Percentiles rank a stretch among this genome's conserved stretches.
These are phyloP conservation scores for Muraenolepis orangiensis DNA, from an alignment of 2,797 vertebrate genomes.

Conservation along the genomic window DNA sequence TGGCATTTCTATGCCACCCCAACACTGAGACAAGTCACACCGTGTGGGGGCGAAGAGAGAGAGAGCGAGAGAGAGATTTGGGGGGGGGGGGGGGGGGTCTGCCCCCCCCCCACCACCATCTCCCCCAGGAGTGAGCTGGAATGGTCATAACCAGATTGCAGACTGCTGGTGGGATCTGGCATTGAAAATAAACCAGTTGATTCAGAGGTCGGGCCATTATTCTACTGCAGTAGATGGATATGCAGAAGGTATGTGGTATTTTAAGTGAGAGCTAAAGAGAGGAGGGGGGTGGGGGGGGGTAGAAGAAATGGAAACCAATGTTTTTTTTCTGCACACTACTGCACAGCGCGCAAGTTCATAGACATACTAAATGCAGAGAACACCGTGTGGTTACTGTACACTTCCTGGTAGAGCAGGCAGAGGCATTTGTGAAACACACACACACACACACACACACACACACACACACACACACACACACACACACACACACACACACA, in stretches of 20 bases:
- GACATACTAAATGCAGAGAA: background rate
- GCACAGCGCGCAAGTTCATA: background rate
- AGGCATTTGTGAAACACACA: background rate
- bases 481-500: background rate
- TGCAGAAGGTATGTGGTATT: no score
- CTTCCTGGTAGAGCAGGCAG: background rate
- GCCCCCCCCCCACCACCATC: no score
- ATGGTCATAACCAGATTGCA: conserved; percentile 31
- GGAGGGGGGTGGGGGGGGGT: background rate
- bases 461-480: background rate
- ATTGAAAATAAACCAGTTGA: background rate
- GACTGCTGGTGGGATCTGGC: conserved; percentile 11
- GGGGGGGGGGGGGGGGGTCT: background rate
- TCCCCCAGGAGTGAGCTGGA: conserved; percentile 24
- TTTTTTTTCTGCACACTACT: background rate
- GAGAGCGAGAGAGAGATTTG: no score
- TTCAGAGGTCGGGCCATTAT: no score
- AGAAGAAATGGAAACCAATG: background rate
- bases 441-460: background rate
- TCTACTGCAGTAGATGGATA: no score
- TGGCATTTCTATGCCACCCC: conserved; percentile 28
- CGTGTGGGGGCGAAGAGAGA: conserved; percentile 18
- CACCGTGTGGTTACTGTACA: background rate
- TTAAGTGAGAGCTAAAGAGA: no score
- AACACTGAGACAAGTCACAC: conserved; percentile 26